Percentiles rank a stretch among this genome's conserved stretches.
These are phyloP conservation scores for Seison nebaliae DNA, from an alignment of 1,140 invertebrate genomes.

Conservation along the genomic window DNA sequence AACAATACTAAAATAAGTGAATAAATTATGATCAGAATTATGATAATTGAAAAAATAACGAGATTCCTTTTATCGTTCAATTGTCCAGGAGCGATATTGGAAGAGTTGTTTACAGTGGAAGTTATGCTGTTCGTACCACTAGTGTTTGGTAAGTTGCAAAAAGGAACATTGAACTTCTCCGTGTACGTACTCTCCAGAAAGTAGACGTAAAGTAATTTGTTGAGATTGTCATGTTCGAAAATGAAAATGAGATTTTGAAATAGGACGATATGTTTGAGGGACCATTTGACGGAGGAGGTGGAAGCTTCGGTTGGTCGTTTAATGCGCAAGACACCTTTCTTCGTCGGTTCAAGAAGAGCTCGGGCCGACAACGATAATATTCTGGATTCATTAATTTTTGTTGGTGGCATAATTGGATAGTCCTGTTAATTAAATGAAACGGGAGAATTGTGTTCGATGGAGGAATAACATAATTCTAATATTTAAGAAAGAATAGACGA, in stretches of 20 bases:
- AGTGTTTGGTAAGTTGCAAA: constrained; percentile 16
- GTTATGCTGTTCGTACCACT: constrained; percentile 11
- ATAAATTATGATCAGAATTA: background rate
- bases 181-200: constrained; percentile 67
- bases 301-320: too few species aligned
- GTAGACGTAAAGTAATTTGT: constrained; percentile 50
- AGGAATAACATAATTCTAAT: too few species aligned
- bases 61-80: background rate
- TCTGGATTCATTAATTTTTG: too few species aligned
- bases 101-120: constrained; percentile 2
- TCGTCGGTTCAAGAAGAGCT: too few species aligned
- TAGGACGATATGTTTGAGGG: constrained; percentile 44
- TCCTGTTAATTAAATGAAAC: too few species aligned
- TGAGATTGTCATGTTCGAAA: constrained; percentile 47
- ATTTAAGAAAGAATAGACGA: too few species aligned
- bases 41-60: background rate
- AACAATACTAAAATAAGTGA: constrained; percentile 46
- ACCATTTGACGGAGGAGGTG: constrained; percentile 8
- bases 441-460: too few species aligned
- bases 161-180: too few species aligned
- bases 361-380: too few species aligned
- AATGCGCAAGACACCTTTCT: too few species aligned
- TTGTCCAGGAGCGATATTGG: constrained; percentile 1
- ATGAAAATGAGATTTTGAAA: constrained; percentile 77
- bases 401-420: too few species aligned